A percentile compares a stretch with the other conserved stretches of the same genome.
These are phyloP conservation scores for Hiodon alosoides DNA, from an alignment of 2,113 vertebrate species.

Conservation along the genomic window DNA sequence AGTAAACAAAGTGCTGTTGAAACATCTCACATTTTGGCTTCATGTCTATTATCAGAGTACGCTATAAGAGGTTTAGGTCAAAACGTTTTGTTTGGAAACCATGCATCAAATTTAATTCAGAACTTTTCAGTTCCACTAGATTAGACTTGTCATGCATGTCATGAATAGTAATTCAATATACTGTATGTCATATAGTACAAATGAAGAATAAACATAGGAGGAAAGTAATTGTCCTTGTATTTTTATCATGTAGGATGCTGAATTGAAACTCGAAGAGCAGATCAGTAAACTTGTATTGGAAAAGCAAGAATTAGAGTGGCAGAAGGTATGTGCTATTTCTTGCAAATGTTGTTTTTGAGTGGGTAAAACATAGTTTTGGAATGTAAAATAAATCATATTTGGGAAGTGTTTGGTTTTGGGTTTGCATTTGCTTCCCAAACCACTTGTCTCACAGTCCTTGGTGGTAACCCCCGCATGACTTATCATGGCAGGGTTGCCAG, in stretches of 20 bases:
- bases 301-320: constrained; percentile 87
- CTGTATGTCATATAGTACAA: too few species aligned
- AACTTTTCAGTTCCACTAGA: background rate
- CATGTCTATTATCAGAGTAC: constrained; percentile 17
- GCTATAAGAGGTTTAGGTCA: background rate
- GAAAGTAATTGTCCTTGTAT: background rate
- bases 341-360: background rate
- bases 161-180: too few species aligned
- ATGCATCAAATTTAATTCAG: background rate
- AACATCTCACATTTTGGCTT: constrained; percentile 27
- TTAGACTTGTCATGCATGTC: too few species aligned
- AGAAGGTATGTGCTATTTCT: constrained; percentile 62
- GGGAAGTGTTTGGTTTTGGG: too few species aligned
- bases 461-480: too few species aligned
- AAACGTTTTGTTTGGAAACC: constrained; percentile 2
- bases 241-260: constrained; percentile 68
- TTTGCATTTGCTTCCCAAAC: too few species aligned
- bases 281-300: constrained; percentile 79
- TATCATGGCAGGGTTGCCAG: too few species aligned
- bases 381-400: too few species aligned
- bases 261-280: constrained; percentile 77
- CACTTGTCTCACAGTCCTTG: too few species aligned
- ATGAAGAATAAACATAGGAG: too few species aligned
- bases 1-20: constrained; percentile 21
- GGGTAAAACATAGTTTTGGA: too few species aligned